A percentile compares a stretch with the other conserved stretches of the same genome.
These are phyloP conservation scores for Acrobasis repandana DNA, from an alignment of 2,888 invertebrate genomes.

Conservation along the genomic window DNA sequence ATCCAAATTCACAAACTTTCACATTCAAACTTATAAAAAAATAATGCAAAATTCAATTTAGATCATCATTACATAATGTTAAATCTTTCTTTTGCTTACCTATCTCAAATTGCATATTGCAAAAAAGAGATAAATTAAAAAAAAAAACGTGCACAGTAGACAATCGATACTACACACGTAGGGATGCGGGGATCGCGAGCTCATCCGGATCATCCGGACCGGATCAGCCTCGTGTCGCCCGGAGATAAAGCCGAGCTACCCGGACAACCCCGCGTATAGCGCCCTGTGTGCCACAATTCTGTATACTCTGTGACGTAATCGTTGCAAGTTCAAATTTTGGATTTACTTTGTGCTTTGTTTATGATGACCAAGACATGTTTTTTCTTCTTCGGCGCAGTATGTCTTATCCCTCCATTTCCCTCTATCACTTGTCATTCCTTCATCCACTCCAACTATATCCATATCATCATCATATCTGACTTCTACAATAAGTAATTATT, in stretches of 20 bases:
- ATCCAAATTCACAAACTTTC: too few species aligned
- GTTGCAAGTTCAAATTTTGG: slow-evolving; percentile 26
- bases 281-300: slow-evolving; percentile 30
- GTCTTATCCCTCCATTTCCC: too few species aligned
- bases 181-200: slow-evolving; percentile 55
- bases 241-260: slow-evolving; percentile 71
- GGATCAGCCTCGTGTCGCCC: slow-evolving; percentile 77
- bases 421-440: too few species aligned
- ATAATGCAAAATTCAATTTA: too few species aligned
- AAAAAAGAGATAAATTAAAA: slow-evolving; percentile 19
- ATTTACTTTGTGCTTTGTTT: background rate
- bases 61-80: too few species aligned
- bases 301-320: slow-evolving; percentile 26
- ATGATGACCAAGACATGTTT: too few species aligned
- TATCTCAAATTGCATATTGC: background rate
- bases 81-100: too few species aligned
- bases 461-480: too few species aligned
- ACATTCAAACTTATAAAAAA: too few species aligned
- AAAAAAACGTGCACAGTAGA: slow-evolving; percentile 32
- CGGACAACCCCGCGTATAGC: slow-evolving; percentile 38
- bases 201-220: slow-evolving; percentile 76
- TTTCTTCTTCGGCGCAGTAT: too few species aligned
- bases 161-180: slow-evolving; percentile 51
- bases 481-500: too few species aligned
- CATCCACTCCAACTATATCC: too few species aligned